Conservation (phyloP, 2,797 vertebrate species). For the Xenentodon cancila region DNA sequence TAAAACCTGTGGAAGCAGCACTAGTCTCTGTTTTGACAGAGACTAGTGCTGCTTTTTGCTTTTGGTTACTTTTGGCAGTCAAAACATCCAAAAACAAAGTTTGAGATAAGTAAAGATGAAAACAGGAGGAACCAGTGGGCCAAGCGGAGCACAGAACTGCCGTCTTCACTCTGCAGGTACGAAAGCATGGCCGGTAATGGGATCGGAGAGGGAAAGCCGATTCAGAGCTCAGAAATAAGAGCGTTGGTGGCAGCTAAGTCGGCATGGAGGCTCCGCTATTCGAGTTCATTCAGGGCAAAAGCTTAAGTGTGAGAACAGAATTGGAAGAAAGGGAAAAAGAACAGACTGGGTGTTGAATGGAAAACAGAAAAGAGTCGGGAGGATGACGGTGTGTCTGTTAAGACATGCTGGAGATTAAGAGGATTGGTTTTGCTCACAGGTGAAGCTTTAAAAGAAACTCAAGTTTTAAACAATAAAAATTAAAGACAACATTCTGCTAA, state of each 20-base stretch:
- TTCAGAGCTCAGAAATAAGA: conserved; percentile 60
- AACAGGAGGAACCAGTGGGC: background rate
- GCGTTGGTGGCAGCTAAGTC: conserved; percentile 41
- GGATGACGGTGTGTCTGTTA: background rate
- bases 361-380: background rate
- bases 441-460: conserved; percentile 1
- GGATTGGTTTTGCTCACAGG: conserved; percentile 19
- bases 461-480: background rate
- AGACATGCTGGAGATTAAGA: conserved; percentile 1
- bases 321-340: background rate
- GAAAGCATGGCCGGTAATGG: conserved; percentile 34
- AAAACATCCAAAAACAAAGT: background rate
- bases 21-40: too few species aligned
- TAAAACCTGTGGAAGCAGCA: too few species aligned
- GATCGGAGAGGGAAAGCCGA: conserved; percentile 61
- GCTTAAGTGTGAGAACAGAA: conserved; percentile 1
- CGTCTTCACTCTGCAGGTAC: conserved; percentile 29
- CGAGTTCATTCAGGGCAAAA: conserved; percentile 21
- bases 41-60: too few species aligned
- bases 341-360: background rate
- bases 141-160: conserved; percentile 26
- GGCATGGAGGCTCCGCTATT: conserved; percentile 17
- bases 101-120: conserved; percentile 16
- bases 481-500: background rate
- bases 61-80: background rate